These are phyloP conservation scores for Leptura quadrifasciata DNA, from an alignment of 2,888 invertebrate species.

Conservation along the genomic window DNA sequence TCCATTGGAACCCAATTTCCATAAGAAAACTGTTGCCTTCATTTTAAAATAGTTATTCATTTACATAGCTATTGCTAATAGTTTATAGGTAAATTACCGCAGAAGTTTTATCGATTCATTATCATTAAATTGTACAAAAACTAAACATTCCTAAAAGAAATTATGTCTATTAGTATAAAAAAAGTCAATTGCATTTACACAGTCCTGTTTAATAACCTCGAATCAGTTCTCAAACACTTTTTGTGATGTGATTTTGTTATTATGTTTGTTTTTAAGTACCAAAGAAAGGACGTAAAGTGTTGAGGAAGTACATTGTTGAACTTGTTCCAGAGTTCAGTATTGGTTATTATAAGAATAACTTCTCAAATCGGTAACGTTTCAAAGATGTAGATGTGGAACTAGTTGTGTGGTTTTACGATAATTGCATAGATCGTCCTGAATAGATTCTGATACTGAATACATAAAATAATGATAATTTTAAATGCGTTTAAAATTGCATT, in stretches of 20 bases:
- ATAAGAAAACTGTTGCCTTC: background rate
- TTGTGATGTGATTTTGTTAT: conserved; percentile 3
- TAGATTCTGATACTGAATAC: background rate
- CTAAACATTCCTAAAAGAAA: background rate
- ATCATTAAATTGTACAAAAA: background rate
- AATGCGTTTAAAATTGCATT: too few relatives aligned
- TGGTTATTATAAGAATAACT: too few relatives aligned
- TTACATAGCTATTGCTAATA: background rate
- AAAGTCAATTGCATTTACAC: background rate
- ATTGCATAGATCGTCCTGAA: background rate
- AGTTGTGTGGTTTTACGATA: background rate
- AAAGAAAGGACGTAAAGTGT: background rate
- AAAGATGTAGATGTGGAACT: too few relatives aligned
- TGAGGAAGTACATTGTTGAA: background rate
- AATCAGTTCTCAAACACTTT: background rate
- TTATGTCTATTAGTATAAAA: background rate
- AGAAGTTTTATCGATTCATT: background rate
- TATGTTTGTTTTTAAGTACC: background rate
- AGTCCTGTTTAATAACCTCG: background rate
- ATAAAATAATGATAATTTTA: too few relatives aligned
- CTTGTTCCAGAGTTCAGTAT: too few relatives aligned
- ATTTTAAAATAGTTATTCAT: background rate
- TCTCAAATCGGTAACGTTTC: too few relatives aligned
- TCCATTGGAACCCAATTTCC: too few relatives aligned
- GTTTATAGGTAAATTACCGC: background rate